phyloP scores from a whole-genome alignment of 1,140 invertebrate species.

The Meteorus sp. region DNA sequence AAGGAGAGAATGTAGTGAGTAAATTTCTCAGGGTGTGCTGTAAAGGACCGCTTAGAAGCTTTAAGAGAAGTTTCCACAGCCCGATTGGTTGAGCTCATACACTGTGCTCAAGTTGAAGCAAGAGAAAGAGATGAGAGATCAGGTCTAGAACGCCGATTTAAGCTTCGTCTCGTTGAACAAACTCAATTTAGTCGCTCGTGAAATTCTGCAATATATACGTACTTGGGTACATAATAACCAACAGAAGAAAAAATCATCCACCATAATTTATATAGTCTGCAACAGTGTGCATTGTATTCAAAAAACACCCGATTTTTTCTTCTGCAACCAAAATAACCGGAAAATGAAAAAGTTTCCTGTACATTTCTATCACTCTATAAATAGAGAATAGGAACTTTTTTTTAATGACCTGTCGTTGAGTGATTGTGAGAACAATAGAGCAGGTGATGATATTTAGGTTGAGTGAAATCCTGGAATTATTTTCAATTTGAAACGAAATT shows the following conservation, averaged over 20 bases:
- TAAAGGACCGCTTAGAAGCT: slow-evolving; percentile 26
- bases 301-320: no score
- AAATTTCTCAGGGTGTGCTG: background rate
- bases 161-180: slow-evolving; percentile 25
- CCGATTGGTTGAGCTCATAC: slow-evolving; percentile 19
- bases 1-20: no score
- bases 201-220: slow-evolving; percentile 13
- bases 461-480: no score
- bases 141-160: background rate
- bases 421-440: no score
- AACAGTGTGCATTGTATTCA: no score
- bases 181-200: slow-evolving; percentile 31
- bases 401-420: no score
- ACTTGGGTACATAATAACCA: background rate
- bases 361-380: no score
- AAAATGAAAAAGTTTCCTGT: slow-evolving; percentile 15
- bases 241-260: background rate
- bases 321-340: no score
- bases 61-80: slow-evolving; percentile 27
- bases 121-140: background rate
- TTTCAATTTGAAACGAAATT: background rate
- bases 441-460: no score
- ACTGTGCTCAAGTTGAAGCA: background rate
- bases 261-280: no score
- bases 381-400: no score